Evolutionary conservation across 2,888 invertebrate species (phyloP).

Genomic region (Cantharis lateralis): DNA sequence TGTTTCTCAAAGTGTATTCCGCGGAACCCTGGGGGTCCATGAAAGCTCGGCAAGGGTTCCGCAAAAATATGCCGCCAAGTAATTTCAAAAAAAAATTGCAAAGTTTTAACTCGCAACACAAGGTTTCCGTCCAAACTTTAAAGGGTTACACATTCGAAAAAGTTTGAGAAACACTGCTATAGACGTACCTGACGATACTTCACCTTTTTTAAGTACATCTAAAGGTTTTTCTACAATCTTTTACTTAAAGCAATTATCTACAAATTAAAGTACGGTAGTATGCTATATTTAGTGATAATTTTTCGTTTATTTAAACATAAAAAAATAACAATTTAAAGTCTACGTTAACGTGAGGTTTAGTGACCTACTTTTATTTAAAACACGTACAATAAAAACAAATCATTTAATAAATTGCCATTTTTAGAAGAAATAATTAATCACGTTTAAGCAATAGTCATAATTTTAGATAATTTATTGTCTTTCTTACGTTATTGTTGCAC

Average conservation of each 20-base stretch:
- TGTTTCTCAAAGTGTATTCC: too few relatives aligned
- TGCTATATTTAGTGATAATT: neutral
- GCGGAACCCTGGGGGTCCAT: too few relatives aligned
- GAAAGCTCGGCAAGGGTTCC: too few relatives aligned
- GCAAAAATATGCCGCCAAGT: too few relatives aligned
- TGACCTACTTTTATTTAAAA: neutral
- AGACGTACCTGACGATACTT: neutral
- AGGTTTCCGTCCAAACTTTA: too few relatives aligned
- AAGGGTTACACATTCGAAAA: too few relatives aligned
- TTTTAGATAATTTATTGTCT: neutral
- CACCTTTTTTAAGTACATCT: neutral
- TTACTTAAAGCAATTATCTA: neutral
- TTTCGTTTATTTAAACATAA: neutral
- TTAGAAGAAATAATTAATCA: slow-evolving; percentile 1
- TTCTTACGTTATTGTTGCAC: neutral
- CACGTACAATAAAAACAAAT: neutral
- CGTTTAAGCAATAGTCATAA: neutral
- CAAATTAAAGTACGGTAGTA: neutral
- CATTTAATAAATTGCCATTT: slow-evolving; percentile 1
- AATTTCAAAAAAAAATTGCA: too few relatives aligned
- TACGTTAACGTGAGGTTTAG: slow-evolving; percentile 2
- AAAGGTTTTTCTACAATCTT: neutral
- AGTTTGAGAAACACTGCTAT: too few relatives aligned
- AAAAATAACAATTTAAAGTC: neutral
- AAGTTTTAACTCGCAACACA: too few relatives aligned